Base-by-base conservation (phyloP, 2,113 vertebrate species). In the Oncorhynchus mykiss region DNA sequence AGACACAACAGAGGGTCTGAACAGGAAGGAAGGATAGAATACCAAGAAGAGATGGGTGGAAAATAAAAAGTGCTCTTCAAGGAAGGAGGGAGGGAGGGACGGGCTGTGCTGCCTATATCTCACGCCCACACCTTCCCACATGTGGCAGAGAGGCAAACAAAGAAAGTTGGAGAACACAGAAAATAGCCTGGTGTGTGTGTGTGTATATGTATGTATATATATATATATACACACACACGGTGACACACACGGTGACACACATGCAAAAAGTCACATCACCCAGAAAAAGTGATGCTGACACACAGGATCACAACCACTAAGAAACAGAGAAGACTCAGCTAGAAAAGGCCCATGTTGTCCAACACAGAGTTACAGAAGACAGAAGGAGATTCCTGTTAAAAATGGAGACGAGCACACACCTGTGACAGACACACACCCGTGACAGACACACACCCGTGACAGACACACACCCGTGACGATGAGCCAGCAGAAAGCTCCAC, bases 21-120 rank as follows among this genome's bases (percentile, higher is more conserved):
- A 73, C 85, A 87, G 88, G 89, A 90, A 81, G 85, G 85, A 85
- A 76, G 77, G 87, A 86, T 80, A 89, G 91, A 91, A 88, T 88
- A 90, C 83, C 80, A 82, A 83, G 78, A 86, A 85, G 81, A 78
- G 79, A 84, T 75, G 67, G 71, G 49, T n/a, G 31, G 65, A 70
- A 65, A 67, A 29, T 25, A 57, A 14, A 14, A 18, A 62, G 13
- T 22, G 5, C 59, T 62, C n/a, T 60, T 62, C 59, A 16, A n/a
- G 49, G 18, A 62, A 29, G 7, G 39, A 39, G 4, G 29, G 29
- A 31, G 29, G 29, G 27, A 29, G 27, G 62, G 27, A 67, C 59
- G 66, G 45, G 20, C 9, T 45, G n/a, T 71, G 64, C 20, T 70
- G 51, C 7, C 51, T 22, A 6, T 31, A 18, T 59, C 51, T 72